A percentile compares a stretch with the other conserved stretches of the same genome.
Conservation (phyloP, 2,888 invertebrate genomes). For the Lasioglossum malachurum region DNA sequence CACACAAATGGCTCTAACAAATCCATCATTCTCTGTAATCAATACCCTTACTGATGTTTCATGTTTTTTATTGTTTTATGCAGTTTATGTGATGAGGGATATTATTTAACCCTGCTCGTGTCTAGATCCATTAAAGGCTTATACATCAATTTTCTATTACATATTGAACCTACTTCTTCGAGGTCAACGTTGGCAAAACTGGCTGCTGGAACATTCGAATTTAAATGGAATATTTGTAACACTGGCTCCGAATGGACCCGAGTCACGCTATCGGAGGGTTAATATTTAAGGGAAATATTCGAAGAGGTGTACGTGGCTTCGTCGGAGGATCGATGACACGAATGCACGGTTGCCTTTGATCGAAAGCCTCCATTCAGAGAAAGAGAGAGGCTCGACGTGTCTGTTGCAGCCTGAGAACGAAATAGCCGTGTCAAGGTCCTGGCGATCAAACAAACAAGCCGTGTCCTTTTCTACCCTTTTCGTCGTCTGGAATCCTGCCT, state of each 20-base stretch:
- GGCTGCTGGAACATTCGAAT: neutral
- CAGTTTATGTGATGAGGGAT: neutral
- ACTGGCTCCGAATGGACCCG: neutral
- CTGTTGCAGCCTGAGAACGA: conserved; percentile 43
- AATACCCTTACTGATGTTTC: no score
- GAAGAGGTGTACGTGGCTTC: no score
- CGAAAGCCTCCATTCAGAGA: conserved; percentile 13
- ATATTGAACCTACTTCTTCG: neutral
- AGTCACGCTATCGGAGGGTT: neutral
- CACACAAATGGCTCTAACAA: neutral
- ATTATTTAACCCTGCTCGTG: neutral
- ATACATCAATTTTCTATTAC: neutral
- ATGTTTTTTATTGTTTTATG: neutral
- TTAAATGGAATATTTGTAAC: neutral
- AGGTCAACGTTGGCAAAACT: neutral
- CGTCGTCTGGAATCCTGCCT: neutral
- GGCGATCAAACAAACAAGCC: conserved; percentile 53
- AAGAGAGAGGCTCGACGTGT: neutral
- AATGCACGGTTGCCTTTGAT: conserved; percentile 5
- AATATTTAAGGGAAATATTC: neutral
- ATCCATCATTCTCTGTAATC: neutral
- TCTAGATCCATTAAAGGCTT: neutral
- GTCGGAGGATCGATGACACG: neutral
- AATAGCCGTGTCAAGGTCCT: conserved; percentile 53
- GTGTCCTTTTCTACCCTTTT: conserved; percentile 17